Conservation (phyloP, 2,797 vertebrate genomes). For the Chaenodraco wilsoni region DNA sequence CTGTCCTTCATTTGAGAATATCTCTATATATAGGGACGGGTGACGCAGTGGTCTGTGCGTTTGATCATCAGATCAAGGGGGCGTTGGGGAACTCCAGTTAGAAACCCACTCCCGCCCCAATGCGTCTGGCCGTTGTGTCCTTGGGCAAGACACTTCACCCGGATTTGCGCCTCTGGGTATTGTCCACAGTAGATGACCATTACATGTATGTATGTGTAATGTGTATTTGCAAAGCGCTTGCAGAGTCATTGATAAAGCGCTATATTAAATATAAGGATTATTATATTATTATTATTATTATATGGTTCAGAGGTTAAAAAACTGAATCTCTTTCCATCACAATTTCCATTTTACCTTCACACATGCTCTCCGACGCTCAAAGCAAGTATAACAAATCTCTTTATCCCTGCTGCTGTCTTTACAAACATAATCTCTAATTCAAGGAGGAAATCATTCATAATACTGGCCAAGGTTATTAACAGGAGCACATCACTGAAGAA, state of each 20-base stretch:
- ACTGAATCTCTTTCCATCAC: not conserved
- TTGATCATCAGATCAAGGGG: too few species aligned
- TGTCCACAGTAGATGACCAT: too few species aligned
- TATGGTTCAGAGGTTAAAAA: slow-evolving; percentile 16
- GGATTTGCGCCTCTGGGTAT: too few species aligned
- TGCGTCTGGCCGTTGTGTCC: too few species aligned
- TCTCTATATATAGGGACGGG: not conserved
- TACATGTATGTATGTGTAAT: too few species aligned
- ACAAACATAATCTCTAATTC: slow-evolving; percentile 61
- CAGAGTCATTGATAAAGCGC: too few species aligned
- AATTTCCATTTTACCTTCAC: slow-evolving; percentile 51
- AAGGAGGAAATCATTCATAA: slow-evolving; percentile 46
- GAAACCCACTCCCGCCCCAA: too few species aligned
- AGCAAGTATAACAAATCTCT: slow-evolving; percentile 57
- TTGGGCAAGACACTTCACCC: too few species aligned
- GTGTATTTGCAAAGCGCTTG: too few species aligned
- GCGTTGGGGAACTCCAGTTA: too few species aligned
- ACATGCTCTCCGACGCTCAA: slow-evolving; percentile 34
- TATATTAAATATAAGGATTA: too few species aligned
- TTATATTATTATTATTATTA: not conserved
- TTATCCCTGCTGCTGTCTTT: slow-evolving; percentile 53
- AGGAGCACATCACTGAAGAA: slow-evolving; percentile 33
- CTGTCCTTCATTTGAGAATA: slow-evolving; percentile 5
- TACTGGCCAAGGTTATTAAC: slow-evolving; percentile 56
- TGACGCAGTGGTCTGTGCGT: too few species aligned